Evolutionary conservation across 2,888 invertebrate genomes (phyloP), one percentile per base, ranked within the genome.

Genomic region (Latrodectus elegans): DNA sequence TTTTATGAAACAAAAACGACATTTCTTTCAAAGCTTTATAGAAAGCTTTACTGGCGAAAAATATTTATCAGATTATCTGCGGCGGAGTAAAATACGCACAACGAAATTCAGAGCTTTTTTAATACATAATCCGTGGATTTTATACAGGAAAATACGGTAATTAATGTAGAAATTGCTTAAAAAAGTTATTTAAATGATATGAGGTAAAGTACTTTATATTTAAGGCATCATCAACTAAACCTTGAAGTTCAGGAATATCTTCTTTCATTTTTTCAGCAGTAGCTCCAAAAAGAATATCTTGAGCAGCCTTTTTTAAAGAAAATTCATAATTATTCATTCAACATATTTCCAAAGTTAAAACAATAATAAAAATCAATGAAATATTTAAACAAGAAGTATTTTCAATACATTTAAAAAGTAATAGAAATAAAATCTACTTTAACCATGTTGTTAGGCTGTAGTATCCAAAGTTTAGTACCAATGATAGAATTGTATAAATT

Each of bases 201-300:
- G 55, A n/a, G 14, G 4, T 26, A 9, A 81, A 84, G 60, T 83
- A 91, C 91, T 86, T 91, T 38, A 87, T 65, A 15, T 88, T 78
- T 14, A 91, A 84, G 53, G 90, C 89, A 17, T 88, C 81, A 9
- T 88, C 80, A 68, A 85, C 64, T 14, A 91, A 68, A 12, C 77
- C 71, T 55, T 77, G 80, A 10, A 89, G 67, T 85, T 92, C 92
- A 51, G 91, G 91, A 74, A 92, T 90, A 84, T 91, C 91, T 55
- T 90, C 88, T 8, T 91, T 88, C 38, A 92, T 89, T 52, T 91
- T 90, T 52, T 90, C 88, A 84, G 88, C 86, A 70, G 90, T 78
- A 8, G 90, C 89, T 14, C 91, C 91, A 87, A 91, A 91, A 88
- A 91, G 90, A 68, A 91, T 91, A 51, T 90, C 90, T 88, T 91